phyloP scores from a whole-genome alignment of 2,797 vertebrate species.

The Triplophysa yarkandensis region DNA sequence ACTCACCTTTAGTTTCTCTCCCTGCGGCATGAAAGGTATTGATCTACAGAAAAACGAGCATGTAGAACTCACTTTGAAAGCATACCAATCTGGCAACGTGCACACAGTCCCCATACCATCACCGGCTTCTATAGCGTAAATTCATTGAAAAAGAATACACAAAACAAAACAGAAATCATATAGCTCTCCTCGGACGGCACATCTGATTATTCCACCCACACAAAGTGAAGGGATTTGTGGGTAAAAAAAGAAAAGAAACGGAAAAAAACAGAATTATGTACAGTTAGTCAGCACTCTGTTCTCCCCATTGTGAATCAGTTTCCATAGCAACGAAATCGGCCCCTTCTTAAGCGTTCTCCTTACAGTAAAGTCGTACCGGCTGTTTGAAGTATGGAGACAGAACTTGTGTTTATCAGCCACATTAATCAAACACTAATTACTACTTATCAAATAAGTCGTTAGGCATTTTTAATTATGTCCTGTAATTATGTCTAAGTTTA shows the following conservation, averaged over 20 bases:
- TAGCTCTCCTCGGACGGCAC: slow-evolving; percentile 31
- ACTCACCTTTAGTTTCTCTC: slow-evolving; percentile 45
- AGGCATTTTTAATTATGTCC: slow-evolving; percentile 43
- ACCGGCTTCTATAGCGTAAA: neutral
- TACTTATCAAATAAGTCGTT: slow-evolving; percentile 44
- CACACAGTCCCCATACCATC: slow-evolving; percentile 4
- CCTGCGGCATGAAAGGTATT: slow-evolving; percentile 27
- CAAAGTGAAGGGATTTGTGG: slow-evolving; percentile 54
- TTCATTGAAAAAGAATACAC: slow-evolving; percentile 23
- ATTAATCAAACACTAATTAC: slow-evolving; percentile 51
- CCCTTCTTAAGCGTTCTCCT: slow-evolving; percentile 59
- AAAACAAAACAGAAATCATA: neutral
- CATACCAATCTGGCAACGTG: neutral
- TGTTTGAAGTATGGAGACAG: slow-evolving; percentile 56
- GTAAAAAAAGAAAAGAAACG: slow-evolving; percentile 41
- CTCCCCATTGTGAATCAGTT: slow-evolving; percentile 65
- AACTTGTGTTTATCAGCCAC: slow-evolving; percentile 41
- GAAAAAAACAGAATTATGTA: slow-evolving; percentile 56
- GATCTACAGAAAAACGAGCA: slow-evolving; percentile 15
- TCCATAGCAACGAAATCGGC: slow-evolving; percentile 63
- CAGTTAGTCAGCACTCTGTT: slow-evolving; percentile 65
- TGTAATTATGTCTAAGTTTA: slow-evolving; percentile 30
- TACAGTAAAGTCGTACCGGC: slow-evolving; percentile 61
- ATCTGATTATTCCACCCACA: slow-evolving; percentile 55
- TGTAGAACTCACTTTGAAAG: slow-evolving; percentile 15